Percentiles rank a stretch among this genome's conserved stretches.
Conservation (phyloP, 1,140 invertebrate genomes). For the Thereuonema tuberculata region DNA sequence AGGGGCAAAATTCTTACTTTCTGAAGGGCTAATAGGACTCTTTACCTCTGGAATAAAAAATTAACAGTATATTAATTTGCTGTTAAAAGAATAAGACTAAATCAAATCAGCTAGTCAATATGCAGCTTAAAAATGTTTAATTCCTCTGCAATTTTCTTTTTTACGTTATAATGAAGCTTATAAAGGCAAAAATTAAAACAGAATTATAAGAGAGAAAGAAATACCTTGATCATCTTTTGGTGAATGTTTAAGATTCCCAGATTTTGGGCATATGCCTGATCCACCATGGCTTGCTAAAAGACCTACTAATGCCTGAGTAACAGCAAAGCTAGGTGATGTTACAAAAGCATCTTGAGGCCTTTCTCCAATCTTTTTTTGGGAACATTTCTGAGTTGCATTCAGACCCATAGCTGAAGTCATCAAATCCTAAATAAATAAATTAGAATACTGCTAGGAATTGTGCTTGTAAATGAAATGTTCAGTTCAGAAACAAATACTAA, state of each 20-base stretch:
- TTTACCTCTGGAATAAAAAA: constrained; percentile 14
- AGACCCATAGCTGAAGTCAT: constrained; percentile 36
- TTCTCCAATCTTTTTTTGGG: not conserved
- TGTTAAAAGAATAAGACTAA: not conserved
- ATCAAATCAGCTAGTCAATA: constrained; percentile 7
- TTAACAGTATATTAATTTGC: no score
- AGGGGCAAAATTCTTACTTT: constrained; percentile 26
- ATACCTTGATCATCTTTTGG: constrained; percentile 15
- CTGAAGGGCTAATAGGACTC: constrained; percentile 18
- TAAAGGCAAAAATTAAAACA: no score
- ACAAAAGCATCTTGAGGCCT: not conserved
- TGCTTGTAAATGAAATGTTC: no score
- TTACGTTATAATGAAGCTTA: no score
- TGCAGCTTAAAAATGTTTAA: no score
- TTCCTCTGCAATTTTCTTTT: no score
- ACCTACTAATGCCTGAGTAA: constrained; percentile 45
- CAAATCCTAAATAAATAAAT: constrained; percentile 36
- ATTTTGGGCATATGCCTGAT: not conserved
- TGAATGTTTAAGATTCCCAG: not conserved
- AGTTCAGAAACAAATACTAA: no score
- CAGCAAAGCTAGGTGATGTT: constrained; percentile 36
- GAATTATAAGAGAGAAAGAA: no score
- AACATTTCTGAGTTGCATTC: constrained; percentile 11
- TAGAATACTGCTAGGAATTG: no score
- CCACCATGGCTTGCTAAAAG: constrained; percentile 36